Base-by-base conservation (phyloP, 1,140 invertebrate genomes). In the Pseudomyrmex flavicornis region DNA sequence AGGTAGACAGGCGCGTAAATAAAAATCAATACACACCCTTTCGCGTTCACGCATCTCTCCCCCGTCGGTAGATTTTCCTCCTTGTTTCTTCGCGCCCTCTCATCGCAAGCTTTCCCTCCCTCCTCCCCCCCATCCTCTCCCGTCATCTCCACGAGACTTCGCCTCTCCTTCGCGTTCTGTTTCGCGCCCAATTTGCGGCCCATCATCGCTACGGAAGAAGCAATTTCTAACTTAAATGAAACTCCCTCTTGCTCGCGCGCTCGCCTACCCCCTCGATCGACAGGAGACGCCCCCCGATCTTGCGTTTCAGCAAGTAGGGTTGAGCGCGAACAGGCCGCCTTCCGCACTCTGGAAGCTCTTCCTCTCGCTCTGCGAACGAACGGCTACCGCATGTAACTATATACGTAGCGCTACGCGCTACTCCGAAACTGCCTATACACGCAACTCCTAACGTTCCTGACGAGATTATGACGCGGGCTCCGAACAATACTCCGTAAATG, bases 191-290 rank as follows among this genome's bases (percentile, higher is more conserved):
- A 94, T 94, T 94, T 94, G 92, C 91, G 91, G 92, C 92, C 93
- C 92, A 94, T 94, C 93, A 93, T 94, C 93, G 92, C 92, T 93
- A 93, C 93, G 93, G 93, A 94, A 94, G 93, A 94, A 94, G 93
- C 93, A 94, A 94, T 94, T 94, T 94, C 93, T 93, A 94, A 94
- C 93, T 94, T 94, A 93, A 94, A 94, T 94, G 93, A 94, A 93
- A 94, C 93, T 93, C 92, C 90, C 90, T 88, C 93, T 91, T 86
- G 76, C 90, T 83, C 59, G 79, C 59, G 79, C 72, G 74, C 9
- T 68, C 69, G 84, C 35, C 10, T 44, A n/a, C 8, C 65, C 73
- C 22, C 61, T 17, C 87, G 65, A 89, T 88, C 84, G 89, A 89
- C 88, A 83, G 77, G 87, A 82, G 80, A 89, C 85, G 61, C 73